These are phyloP conservation scores for Sclerodermus sp. DNA, from an alignment of 2,888 invertebrate genomes.

Conservation along the genomic window DNA sequence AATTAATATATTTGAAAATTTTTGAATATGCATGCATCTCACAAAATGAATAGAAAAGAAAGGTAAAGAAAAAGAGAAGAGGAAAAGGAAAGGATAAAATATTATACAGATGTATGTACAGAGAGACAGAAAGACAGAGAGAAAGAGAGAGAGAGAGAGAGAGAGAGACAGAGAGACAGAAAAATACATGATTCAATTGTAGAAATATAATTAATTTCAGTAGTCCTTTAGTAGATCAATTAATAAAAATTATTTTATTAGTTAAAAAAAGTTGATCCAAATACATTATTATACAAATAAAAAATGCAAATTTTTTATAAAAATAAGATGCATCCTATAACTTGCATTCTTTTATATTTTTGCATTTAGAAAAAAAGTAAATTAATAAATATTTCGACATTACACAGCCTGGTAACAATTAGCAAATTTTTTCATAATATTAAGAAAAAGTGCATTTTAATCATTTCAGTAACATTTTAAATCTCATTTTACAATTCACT, in stretches of 20 bases:
- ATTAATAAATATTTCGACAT: constrained; percentile 19
- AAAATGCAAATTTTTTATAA: constrained; percentile 6
- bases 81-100: too few relatives aligned
- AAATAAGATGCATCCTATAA: constrained; percentile 16
- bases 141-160: too few relatives aligned
- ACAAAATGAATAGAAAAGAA: constrained; percentile 2
- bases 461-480: constrained; percentile 5
- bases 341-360: constrained; percentile 13
- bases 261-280: constrained; percentile 12
- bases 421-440: constrained; percentile 9
- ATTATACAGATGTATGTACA: background rate
- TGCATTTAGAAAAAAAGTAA: constrained; percentile 9
- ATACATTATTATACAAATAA: constrained; percentile 11
- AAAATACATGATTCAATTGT: too few relatives aligned
- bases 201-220: background rate
- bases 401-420: constrained; percentile 27
- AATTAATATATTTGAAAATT: too few relatives aligned
- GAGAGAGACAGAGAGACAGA: too few relatives aligned
- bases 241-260: background rate
- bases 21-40: too few relatives aligned
- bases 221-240: background rate
- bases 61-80: constrained; percentile 6
- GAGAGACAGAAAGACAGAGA: background rate
- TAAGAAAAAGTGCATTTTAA: constrained; percentile 4
- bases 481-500: constrained; percentile 2